Evolutionary conservation across 2,113 vertebrate species (phyloP).

Genomic region (Apistogramma diplotaenia): DNA sequence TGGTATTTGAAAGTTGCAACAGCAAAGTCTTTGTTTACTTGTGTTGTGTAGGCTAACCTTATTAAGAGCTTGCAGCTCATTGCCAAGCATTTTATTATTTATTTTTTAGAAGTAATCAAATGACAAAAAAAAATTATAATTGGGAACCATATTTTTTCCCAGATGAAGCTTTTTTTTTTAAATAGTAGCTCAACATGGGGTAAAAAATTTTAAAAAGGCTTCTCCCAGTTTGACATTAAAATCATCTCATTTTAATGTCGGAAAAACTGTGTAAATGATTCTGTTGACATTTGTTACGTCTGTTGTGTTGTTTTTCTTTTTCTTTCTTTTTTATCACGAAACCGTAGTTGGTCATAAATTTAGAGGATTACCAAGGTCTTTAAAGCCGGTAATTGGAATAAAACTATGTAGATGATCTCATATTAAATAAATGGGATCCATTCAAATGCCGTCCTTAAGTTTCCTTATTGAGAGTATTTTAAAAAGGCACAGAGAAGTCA

Average conservation of each 20-base stretch:
- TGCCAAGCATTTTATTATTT: neutral
- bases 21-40: neutral
- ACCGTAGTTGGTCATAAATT: neutral
- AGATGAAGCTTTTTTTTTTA: no score
- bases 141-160: neutral
- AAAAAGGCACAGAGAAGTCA: no score
- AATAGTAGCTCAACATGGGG: neutral
- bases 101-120: neutral
- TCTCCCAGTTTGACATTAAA: neutral
- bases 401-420: neutral
- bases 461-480: neutral
- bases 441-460: neutral
- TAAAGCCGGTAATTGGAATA: neutral
- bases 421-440: neutral
- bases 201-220: neutral
- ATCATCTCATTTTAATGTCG: neutral
- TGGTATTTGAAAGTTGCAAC: neutral
- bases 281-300: neutral
- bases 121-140: neutral
- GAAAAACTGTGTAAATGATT: neutral
- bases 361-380: neutral
- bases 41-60: neutral
- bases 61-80: neutral
- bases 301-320: neutral
- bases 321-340: neutral